phyloP scores from a whole-genome alignment of 2,113 vertebrate genomes.

The Cyprinus carpio region DNA sequence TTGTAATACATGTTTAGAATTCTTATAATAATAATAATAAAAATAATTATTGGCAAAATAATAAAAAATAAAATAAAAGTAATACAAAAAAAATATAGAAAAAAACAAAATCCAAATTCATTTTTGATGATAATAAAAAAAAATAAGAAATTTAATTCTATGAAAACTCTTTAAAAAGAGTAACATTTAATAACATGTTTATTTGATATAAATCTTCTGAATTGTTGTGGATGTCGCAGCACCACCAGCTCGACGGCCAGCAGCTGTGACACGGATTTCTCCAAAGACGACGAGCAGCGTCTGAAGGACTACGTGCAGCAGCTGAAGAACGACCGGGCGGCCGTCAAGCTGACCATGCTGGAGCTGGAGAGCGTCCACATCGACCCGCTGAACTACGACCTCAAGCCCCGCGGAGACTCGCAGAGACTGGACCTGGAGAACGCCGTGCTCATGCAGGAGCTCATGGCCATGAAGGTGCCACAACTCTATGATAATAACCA shows the following conservation, averaged over 20 bases:
- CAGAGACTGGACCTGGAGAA: constrained; percentile 88
- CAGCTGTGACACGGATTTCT: constrained; percentile 86
- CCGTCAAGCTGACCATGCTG: constrained; percentile 86
- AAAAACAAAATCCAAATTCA: too few species aligned
- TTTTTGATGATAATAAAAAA: too few species aligned
- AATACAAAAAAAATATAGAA: too few species aligned
- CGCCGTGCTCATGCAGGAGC: constrained; percentile 88
- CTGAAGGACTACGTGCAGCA: constrained; percentile 88
- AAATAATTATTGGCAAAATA: too few species aligned
- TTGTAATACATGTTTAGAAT: too few species aligned
- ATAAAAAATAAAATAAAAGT: too few species aligned
- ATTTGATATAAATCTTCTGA: not conserved
- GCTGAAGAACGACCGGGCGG: constrained; percentile 85
- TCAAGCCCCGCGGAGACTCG: constrained; percentile 83
- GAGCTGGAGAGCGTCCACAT: constrained; percentile 88
- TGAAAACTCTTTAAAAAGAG: not conserved
- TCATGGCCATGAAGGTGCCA: constrained; percentile 90
- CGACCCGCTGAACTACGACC: constrained; percentile 83
- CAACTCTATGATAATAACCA: too few species aligned
- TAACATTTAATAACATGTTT: not conserved
- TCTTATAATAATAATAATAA: too few species aligned
- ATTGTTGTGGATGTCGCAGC: constrained; percentile 59
- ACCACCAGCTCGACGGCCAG: constrained; percentile 88
- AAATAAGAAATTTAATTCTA: too few species aligned
- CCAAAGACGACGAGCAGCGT: constrained; percentile 85